phyloP scores from a whole-genome alignment of 2,113 vertebrate species.

The Tachysurus fulvidraco region DNA sequence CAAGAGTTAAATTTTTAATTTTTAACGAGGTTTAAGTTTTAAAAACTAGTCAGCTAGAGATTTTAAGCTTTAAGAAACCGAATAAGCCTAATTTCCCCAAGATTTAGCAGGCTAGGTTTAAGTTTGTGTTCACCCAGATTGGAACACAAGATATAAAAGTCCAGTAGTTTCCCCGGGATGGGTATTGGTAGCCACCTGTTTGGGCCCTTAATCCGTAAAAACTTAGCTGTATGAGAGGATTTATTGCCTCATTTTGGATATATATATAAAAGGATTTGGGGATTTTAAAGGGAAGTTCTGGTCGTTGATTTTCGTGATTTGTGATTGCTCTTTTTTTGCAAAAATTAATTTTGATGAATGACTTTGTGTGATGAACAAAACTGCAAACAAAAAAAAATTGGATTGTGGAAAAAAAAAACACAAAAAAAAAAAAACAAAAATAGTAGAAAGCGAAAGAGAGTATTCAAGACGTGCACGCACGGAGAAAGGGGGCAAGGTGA shows the following conservation, averaged over 20 bases:
- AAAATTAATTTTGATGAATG: neutral
- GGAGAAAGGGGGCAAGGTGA: too few species aligned
- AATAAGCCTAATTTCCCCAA: neutral
- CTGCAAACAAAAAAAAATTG: too few species aligned
- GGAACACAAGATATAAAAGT: neutral
- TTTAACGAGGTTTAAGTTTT: too few species aligned
- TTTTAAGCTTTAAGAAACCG: neutral
- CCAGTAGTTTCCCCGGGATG: neutral
- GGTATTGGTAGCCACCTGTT: neutral
- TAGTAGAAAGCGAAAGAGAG: too few species aligned
- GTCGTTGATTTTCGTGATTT: too few species aligned
- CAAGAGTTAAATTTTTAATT: too few species aligned
- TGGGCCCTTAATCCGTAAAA: constrained; percentile 5
- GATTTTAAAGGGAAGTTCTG: constrained; percentile 1
- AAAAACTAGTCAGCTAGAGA: neutral
- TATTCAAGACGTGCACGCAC: too few species aligned
- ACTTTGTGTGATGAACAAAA: too few species aligned
- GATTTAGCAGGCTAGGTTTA: neutral
- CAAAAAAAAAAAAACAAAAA: too few species aligned
- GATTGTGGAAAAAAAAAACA: too few species aligned
- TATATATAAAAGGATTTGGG: constrained; percentile 9
- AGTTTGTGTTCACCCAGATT: neutral
- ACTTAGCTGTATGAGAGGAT: neutral
- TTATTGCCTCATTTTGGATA: neutral
- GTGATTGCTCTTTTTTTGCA: too few species aligned